phyloP scores from a whole-genome alignment of 2,797 vertebrate species.

The Arctocebus calabarensis region DNA sequence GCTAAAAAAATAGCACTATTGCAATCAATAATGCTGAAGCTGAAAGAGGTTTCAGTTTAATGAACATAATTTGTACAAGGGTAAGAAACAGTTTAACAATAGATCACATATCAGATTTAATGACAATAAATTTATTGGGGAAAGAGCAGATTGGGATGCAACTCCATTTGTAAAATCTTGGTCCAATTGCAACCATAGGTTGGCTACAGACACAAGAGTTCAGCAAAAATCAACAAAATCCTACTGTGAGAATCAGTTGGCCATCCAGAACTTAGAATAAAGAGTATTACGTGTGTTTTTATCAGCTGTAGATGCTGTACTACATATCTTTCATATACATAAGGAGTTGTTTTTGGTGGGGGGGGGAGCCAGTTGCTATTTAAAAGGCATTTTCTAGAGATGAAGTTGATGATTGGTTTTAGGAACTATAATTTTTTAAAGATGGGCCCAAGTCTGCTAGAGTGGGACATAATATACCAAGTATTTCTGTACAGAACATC shows the following conservation, averaged over 20 bases:
- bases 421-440: neutral
- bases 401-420: constrained; percentile 25
- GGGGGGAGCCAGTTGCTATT: neutral
- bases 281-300: neutral
- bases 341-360: neutral
- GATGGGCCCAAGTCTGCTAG: neutral
- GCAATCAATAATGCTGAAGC: constrained; percentile 28
- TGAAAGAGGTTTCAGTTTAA: constrained; percentile 47
- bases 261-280: constrained; percentile 26
- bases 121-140: constrained; percentile 55
- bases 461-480: neutral
- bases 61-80: constrained; percentile 52
- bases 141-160: constrained; percentile 57
- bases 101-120: constrained; percentile 51
- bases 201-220: constrained; percentile 49
- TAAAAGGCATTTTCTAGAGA: constrained; percentile 16
- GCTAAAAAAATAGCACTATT: constrained; percentile 58
- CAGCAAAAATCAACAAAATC: neutral
- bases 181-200: constrained; percentile 48
- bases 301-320: constrained; percentile 28
- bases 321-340: neutral
- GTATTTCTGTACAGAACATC: constrained; percentile 8
- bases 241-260: neutral
- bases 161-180: constrained; percentile 63
- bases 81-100: constrained; percentile 62